These are phyloP conservation scores for Macrosoma leucophasiata DNA, from an alignment of 2,888 invertebrate species.

Conservation along the genomic window DNA sequence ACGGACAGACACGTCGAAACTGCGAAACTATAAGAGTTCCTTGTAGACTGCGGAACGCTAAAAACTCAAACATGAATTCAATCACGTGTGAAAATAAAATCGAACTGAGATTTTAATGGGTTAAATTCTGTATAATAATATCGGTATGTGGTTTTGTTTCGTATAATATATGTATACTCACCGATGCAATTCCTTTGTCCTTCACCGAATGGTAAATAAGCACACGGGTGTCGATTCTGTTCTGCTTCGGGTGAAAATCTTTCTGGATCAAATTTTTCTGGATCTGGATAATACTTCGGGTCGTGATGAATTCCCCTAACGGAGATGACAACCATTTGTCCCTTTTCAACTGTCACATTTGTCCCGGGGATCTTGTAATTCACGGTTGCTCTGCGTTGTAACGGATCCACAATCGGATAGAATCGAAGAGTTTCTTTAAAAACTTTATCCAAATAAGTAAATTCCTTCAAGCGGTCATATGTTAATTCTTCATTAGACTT, in stretches of 20 bases:
- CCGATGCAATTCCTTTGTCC: slow-evolving; percentile 61
- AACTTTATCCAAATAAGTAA: slow-evolving; percentile 52
- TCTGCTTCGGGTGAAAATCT: slow-evolving; percentile 47
- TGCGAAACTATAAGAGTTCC: no score
- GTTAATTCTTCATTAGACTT: slow-evolving; percentile 41
- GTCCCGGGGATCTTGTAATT: slow-evolving; percentile 49
- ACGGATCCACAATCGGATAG: slow-evolving; percentile 53
- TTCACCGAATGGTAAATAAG: slow-evolving; percentile 54
- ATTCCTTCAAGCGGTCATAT: slow-evolving; percentile 47
- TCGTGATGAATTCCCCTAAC: slow-evolving; percentile 54
- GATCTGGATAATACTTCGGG: slow-evolving; percentile 50
- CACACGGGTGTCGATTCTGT: slow-evolving; percentile 39
- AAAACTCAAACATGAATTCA: no score
- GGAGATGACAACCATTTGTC: slow-evolving; percentile 39
- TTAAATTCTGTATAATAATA: no score
- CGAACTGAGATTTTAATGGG: no score
- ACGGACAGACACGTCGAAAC: no score
- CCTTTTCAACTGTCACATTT: slow-evolving; percentile 42
- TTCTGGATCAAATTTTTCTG: slow-evolving; percentile 61
- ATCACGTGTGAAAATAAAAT: no score
- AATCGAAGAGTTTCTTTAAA: slow-evolving; percentile 53
- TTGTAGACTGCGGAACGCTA: no score
- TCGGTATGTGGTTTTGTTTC: no score
- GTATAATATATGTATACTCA: no score
- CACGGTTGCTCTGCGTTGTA: slow-evolving; percentile 41